Evolutionary conservation across 2,797 vertebrate species (phyloP).

Genomic region (Urosaurus nigricauda): DNA sequence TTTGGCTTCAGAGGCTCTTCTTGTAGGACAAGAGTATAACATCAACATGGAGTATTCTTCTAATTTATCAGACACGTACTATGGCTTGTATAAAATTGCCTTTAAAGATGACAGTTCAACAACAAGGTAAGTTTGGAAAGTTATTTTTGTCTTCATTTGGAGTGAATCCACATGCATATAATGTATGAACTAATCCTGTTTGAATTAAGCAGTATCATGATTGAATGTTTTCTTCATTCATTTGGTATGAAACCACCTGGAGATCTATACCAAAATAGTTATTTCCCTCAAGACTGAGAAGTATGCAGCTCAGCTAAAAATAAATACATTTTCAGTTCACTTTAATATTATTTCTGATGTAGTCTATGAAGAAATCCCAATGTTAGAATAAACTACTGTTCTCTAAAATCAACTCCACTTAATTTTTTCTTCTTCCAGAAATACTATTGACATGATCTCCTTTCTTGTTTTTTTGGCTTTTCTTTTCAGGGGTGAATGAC

Average conservation of each 20-base stretch:
- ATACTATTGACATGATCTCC: not conserved
- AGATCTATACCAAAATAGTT: not conserved
- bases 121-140: conserved; percentile 82
- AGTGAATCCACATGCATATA: not conserved
- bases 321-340: not conserved
- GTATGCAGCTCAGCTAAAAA: not conserved
- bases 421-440: not conserved
- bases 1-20: conserved; percentile 81
- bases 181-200: not conserved
- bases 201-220: not conserved
- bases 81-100: conserved; percentile 93
- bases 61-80: conserved; percentile 87
- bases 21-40: conserved; percentile 82
- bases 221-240: not conserved
- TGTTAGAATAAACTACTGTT: not conserved
- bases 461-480: not conserved
- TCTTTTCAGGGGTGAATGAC: not conserved
- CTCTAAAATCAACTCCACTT: not conserved
- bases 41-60: conserved; percentile 86
- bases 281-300: not conserved
- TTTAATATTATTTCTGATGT: not conserved
- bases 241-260: not conserved
- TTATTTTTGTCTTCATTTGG: conserved; percentile 13
- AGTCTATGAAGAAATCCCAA: not conserved
- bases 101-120: conserved; percentile 82